Percentiles rank a stretch among this genome's conserved stretches.
phyloP scores from a whole-genome alignment of 2,797 vertebrate genomes.

The Pachyuromys duprasi region DNA sequence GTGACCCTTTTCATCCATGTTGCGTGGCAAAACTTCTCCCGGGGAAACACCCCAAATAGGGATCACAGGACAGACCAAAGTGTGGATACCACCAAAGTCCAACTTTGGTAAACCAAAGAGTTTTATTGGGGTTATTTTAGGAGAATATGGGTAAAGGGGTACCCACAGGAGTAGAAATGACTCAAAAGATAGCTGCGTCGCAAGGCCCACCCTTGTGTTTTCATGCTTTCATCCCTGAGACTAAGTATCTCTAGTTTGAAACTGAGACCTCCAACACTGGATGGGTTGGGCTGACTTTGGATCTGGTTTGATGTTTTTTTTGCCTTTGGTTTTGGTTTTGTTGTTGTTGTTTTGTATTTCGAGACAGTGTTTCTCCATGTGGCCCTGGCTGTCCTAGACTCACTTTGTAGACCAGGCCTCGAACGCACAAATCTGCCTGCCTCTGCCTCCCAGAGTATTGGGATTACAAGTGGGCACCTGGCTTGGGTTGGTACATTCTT shows the following conservation, averaged over 20 bases:
- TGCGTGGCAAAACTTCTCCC: background rate
- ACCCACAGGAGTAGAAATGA: background rate
- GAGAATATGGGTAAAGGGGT: background rate
- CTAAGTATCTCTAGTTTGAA: constrained; percentile 28
- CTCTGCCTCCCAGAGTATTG: too few species aligned
- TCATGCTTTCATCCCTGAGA: background rate
- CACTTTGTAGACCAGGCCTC: too few species aligned
- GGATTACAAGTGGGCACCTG: too few species aligned
- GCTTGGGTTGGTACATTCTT: background rate
- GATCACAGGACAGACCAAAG: background rate
- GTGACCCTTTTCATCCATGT: background rate
- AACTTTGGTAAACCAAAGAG: background rate
- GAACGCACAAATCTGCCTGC: too few species aligned
- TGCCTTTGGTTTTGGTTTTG: too few species aligned
- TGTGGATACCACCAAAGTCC: background rate
- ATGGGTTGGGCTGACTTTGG: background rate
- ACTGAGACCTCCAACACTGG: background rate
- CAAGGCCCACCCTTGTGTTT: background rate
- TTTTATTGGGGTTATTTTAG: background rate
- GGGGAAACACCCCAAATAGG: background rate
- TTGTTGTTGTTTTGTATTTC: too few species aligned
- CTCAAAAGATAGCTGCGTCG: background rate
- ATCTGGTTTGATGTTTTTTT: too few species aligned
- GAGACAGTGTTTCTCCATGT: too few species aligned
- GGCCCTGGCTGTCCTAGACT: too few species aligned